Base-by-base conservation (phyloP, 2,113 vertebrate species). In the Melanostigma gelatinosum region DNA sequence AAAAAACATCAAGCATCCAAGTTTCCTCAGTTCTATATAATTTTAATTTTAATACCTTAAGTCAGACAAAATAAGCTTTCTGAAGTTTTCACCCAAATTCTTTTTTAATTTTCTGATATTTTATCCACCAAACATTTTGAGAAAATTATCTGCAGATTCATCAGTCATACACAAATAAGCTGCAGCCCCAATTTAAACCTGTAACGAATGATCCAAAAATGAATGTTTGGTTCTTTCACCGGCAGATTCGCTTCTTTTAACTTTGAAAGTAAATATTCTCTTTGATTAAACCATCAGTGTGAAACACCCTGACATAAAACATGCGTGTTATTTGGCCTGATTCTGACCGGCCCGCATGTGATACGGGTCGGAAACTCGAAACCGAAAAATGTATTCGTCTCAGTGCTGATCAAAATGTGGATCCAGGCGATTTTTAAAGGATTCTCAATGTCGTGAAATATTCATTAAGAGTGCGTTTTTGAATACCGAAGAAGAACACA, bases 161-260 rank as follows among this genome's bases (percentile, higher is more conserved):
- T 77, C 34, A 79, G 62, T 73, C 58, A 58, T 24, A 72, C 42
- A 79, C 27, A 63, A 73, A 72, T 57, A 40, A 79, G 42, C 44
- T 72, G 42, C 27, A 15, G 8, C 32, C 44, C 12, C n/a, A 4
- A 71, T 78, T 72, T 77, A 79, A 79, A 48, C 72, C 20, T 64
- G 18, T 82, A 48, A 79, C 57, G 8, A 32, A 32, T 32, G 66
- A 61, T 10, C n/a, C 18, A 57, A 63, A 55, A 77, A 70, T 36
- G 2, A 76, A 61, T 69, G 36, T 77, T 58, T 80, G 16, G 12
- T 27, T 12, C 38, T 15, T 66, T 9, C 40, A 38, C 15, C 44
- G 3, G 63, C 22, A 52, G 48, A 73, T 32, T 70, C 68, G 1
- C 20, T 85, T 20, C 1, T 36, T 66, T 60, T 44, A 55, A 24